Evolutionary conservation across 2,888 invertebrate species (phyloP).

Genomic region (Andrena flavipes): DNA sequence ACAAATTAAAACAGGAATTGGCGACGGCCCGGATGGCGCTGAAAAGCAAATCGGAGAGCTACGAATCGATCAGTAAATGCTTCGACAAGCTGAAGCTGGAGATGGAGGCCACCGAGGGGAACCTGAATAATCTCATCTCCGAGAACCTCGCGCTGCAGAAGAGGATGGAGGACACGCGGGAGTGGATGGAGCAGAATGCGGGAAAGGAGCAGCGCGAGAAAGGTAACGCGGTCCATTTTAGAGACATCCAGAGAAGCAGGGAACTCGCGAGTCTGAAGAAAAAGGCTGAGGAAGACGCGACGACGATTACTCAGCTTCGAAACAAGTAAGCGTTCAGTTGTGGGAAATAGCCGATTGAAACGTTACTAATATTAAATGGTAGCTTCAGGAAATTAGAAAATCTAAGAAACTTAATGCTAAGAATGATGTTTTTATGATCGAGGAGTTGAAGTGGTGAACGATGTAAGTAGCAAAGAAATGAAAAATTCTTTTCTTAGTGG

Average conservation of each 20-base stretch:
- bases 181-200: constrained; percentile 66
- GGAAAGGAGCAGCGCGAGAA: constrained; percentile 67
- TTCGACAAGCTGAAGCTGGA: constrained; percentile 67
- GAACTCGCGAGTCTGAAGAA: constrained; percentile 72
- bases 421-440: too few species aligned
- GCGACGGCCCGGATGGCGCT: constrained; percentile 44
- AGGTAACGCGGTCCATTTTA: constrained; percentile 55
- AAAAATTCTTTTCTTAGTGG: too few species aligned
- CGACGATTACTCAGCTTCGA: constrained; percentile 67
- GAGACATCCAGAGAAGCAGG: constrained; percentile 65
- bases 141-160: constrained; percentile 68
- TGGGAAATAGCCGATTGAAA: background rate
- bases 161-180: constrained; percentile 71
- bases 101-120: constrained; percentile 64
- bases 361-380: background rate
- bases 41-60: constrained; percentile 60
- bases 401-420: too few species aligned
- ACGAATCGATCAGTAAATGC: constrained; percentile 61
- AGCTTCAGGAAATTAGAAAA: too few species aligned
- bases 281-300: constrained; percentile 70
- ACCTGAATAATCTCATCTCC: constrained; percentile 69
- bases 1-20: constrained; percentile 66
- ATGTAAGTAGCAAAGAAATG: too few species aligned
- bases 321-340: constrained; percentile 62
- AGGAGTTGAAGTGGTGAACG: too few species aligned